Percentiles rank a stretch among this genome's conserved stretches.
phyloP scores from a whole-genome alignment of 2,113 vertebrate species.

The Melospiza melodia region DNA sequence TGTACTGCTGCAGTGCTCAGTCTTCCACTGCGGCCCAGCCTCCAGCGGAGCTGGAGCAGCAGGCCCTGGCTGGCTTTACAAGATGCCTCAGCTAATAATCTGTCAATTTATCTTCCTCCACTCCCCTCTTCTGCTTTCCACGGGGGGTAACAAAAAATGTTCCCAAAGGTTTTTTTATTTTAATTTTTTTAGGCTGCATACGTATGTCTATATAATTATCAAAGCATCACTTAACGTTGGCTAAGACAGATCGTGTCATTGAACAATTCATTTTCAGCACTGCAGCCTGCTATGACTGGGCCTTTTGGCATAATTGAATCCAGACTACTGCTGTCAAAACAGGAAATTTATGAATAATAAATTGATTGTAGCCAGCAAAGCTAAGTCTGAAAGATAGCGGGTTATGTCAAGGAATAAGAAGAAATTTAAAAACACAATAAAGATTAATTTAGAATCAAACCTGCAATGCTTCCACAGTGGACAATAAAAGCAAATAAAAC shows the following conservation, averaged over 20 bases:
- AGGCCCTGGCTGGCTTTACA: background rate
- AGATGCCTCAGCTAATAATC: background rate
- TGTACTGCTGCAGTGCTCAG: slow-evolving; percentile 37
- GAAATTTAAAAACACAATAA: slow-evolving; percentile 59
- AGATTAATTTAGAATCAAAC: slow-evolving; percentile 55
- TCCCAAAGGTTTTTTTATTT: background rate
- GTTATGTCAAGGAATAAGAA: slow-evolving; percentile 40
- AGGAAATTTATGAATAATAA: slow-evolving; percentile 78
- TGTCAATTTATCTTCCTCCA: background rate
- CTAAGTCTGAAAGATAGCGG: slow-evolving; percentile 50
- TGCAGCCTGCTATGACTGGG: slow-evolving; percentile 42
- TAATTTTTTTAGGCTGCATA: background rate
- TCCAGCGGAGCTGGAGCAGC: background rate
- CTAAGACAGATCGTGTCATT: slow-evolving; percentile 20
- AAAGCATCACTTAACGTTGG: slow-evolving; percentile 47
- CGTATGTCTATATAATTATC: slow-evolving; percentile 56
- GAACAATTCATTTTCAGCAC: slow-evolving; percentile 63
- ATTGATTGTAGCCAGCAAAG: slow-evolving; percentile 63
- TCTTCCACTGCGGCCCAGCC: slow-evolving; percentile 23
- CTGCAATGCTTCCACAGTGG: slow-evolving; percentile 7
- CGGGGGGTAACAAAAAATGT: background rate
- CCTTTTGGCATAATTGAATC: slow-evolving; percentile 75
- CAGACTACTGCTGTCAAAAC: slow-evolving; percentile 74
- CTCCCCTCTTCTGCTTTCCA: background rate
- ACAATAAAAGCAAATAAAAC: slow-evolving; percentile 54